Evolutionary conservation across 2,888 invertebrate genomes (phyloP).

Genomic region (Ophion costatus): DNA sequence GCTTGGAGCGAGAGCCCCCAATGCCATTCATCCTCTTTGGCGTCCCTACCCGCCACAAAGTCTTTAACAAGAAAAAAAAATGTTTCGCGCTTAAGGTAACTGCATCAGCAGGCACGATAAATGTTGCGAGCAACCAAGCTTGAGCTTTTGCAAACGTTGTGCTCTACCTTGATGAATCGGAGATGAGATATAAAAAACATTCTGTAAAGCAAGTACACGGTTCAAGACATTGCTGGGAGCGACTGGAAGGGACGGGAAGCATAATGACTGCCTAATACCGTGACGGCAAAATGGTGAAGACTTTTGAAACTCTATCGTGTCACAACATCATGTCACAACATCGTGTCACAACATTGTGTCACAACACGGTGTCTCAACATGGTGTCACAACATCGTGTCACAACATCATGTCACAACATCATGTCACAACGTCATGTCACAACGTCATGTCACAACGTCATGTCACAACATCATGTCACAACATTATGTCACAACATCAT

Average conservation of each 20-base stretch:
- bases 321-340: too few species aligned
- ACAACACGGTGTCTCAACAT: too few species aligned
- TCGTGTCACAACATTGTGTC: too few species aligned
- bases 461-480: too few species aligned
- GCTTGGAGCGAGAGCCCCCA: slow-evolving; percentile 11
- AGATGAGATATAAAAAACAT: slow-evolving; percentile 2
- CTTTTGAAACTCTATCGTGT: too few species aligned
- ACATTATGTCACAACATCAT: too few species aligned
- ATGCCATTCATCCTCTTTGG: background rate
- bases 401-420: too few species aligned
- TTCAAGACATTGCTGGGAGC: background rate
- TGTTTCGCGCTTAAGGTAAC: slow-evolving; percentile 19
- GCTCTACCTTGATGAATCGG: background rate
- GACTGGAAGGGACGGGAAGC: background rate
- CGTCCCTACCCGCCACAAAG: slow-evolving; percentile 1
- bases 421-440: too few species aligned
- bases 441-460: too few species aligned
- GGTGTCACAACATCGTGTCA: too few species aligned
- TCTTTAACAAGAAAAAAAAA: slow-evolving; percentile 3
- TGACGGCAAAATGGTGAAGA: background rate
- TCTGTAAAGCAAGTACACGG: background rate
- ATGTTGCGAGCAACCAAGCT: background rate
- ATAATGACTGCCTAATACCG: background rate
- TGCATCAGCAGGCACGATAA: background rate
- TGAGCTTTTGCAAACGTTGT: background rate